Conservation (phyloP, 1,140 invertebrate genomes). For the Lethrus apterus region DNA sequence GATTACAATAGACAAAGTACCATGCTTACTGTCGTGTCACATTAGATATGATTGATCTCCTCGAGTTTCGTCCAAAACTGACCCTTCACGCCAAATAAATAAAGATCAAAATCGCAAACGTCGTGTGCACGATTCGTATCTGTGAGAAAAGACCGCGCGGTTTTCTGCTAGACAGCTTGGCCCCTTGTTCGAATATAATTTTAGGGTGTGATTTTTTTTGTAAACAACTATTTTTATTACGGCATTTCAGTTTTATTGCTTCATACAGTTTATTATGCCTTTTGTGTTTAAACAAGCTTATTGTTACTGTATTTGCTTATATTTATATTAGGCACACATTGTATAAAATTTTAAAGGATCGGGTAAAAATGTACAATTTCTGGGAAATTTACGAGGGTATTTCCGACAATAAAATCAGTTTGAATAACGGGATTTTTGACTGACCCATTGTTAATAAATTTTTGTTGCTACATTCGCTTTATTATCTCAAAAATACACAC, state of each 20-base stretch:
- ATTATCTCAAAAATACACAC: too few relatives aligned
- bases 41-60: constrained; percentile 38
- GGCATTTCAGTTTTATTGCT: constrained; percentile 29
- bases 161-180: constrained; percentile 27
- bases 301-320: constrained; percentile 16
- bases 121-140: constrained; percentile 16
- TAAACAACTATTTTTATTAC: constrained; percentile 31
- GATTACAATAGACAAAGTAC: constrained; percentile 39
- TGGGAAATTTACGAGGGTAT: too few relatives aligned
- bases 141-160: constrained; percentile 29
- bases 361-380: too few relatives aligned
- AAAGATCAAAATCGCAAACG: constrained; percentile 12
- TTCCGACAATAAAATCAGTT: too few relatives aligned
- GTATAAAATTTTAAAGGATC: too few relatives aligned
- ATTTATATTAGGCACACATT: constrained; percentile 11
- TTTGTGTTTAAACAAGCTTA: constrained; percentile 20
- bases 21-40: constrained; percentile 37
- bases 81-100: constrained; percentile 14
- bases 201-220: constrained; percentile 32
- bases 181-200: constrained; percentile 29
- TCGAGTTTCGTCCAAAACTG: constrained; percentile 15
- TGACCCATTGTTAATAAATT: too few relatives aligned
- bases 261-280: constrained; percentile 14
- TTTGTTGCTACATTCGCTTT: too few relatives aligned
- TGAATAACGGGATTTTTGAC: too few relatives aligned